Conservation (phyloP, 1,140 invertebrate species). For the Marisa cornuarietis region DNA sequence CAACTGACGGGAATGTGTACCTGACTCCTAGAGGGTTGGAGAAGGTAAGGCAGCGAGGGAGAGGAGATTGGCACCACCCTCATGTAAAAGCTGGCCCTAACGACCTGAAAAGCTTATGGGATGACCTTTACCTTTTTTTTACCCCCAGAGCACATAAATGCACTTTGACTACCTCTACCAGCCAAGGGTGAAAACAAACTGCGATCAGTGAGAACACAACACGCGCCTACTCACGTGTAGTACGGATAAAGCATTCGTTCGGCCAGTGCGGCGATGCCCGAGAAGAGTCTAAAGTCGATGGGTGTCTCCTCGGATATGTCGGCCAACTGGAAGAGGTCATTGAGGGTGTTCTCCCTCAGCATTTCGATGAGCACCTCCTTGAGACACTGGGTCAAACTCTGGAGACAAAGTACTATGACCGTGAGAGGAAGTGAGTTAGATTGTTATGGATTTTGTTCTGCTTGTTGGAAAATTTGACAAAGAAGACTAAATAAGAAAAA, state of each 20-base stretch:
- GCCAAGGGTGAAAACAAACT: background rate
- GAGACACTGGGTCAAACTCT: slow-evolving; percentile 5
- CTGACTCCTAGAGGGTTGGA: no score
- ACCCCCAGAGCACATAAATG: no score
- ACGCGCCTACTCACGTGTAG: slow-evolving; percentile 49
- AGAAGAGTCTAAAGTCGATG: slow-evolving; percentile 54
- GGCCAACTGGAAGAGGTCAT: slow-evolving; percentile 38
- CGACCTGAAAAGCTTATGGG: no score
- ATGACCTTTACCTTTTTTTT: no score
- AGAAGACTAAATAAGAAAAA: no score
- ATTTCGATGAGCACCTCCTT: slow-evolving; percentile 12
- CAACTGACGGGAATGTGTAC: no score
- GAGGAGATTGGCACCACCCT: no score
- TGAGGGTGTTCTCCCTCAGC: slow-evolving; percentile 41
- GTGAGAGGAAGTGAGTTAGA: no score
- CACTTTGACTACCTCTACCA: background rate
- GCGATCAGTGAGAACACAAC: background rate
- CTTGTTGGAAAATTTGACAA: no score
- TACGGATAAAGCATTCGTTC: slow-evolving; percentile 56
- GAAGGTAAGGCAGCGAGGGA: no score
- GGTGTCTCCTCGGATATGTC: slow-evolving; percentile 38
- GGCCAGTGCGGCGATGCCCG: slow-evolving; percentile 53
- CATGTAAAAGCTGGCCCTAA: no score
- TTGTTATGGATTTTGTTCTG: no score
- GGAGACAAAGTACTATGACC: background rate